These are phyloP conservation scores for Varanus salvator DNA, from an alignment of 2,113 vertebrate species.

Conservation along the genomic window DNA sequence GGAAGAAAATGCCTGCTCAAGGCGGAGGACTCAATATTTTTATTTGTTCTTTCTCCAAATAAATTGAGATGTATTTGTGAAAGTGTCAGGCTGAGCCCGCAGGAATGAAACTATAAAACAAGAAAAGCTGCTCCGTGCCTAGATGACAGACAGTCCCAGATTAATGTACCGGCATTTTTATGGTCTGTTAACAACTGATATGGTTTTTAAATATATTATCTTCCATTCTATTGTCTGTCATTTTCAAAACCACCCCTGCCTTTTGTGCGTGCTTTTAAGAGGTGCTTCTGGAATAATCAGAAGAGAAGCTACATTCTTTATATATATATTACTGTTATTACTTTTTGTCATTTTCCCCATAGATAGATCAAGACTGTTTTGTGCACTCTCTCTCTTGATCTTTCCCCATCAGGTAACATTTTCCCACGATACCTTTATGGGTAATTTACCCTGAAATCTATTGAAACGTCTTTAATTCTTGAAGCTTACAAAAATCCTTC, in stretches of 20 bases:
- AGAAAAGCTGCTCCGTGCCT: constrained; percentile 72
- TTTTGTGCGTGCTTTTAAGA: constrained; percentile 78
- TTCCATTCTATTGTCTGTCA: constrained; percentile 80
- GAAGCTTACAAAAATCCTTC: constrained; percentile 43
- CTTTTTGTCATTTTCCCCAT: constrained; percentile 34
- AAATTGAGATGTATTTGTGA: constrained; percentile 81
- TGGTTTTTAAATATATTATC: constrained; percentile 84
- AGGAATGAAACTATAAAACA: constrained; percentile 76
- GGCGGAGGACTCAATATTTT: constrained; percentile 66
- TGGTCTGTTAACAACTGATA: constrained; percentile 84
- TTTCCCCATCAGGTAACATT: constrained; percentile 35
- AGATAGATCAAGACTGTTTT: constrained; percentile 51
- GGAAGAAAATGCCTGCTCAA: constrained; percentile 7
- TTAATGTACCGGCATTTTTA: constrained; percentile 80
- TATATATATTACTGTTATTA: constrained; percentile 13
- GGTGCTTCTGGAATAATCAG: constrained; percentile 71
- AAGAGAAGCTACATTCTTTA: neutral
- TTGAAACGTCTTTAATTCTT: constrained; percentile 50
- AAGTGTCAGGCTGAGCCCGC: constrained; percentile 70
- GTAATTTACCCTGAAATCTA: constrained; percentile 70
- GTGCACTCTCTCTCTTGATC: neutral
- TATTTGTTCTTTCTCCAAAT: constrained; percentile 74
- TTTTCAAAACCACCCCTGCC: constrained; percentile 75
- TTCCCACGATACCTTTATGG: constrained; percentile 65
- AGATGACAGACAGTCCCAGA: constrained; percentile 78